A percentile compares a stretch with the other conserved stretches of the same genome.
These are phyloP conservation scores for Pseudomyrmex sp. DNA, from an alignment of 1,140 invertebrate genomes.

Conservation along the genomic window DNA sequence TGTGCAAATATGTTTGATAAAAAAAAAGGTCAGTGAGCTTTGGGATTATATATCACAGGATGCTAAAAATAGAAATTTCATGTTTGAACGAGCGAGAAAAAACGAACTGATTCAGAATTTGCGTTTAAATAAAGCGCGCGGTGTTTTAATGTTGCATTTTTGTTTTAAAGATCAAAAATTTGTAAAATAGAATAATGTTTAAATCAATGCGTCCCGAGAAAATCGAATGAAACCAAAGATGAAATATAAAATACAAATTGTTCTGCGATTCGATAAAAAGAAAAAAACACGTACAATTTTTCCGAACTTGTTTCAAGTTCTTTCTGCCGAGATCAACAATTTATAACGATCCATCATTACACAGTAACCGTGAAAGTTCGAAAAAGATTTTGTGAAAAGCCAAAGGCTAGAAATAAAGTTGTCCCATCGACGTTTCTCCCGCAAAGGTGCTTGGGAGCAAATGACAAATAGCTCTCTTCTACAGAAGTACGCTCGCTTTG, in stretches of 20 bases:
- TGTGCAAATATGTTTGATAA: conserved; percentile 27
- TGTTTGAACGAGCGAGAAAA: background rate
- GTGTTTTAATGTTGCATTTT: background rate
- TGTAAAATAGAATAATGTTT: background rate
- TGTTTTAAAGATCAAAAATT: background rate
- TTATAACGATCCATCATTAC: background rate
- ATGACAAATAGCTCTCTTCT: background rate
- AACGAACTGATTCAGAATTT: background rate
- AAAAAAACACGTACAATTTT: background rate
- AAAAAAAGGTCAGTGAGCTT: background rate
- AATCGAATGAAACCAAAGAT: background rate
- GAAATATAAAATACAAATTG: background rate
- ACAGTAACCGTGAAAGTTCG: background rate
- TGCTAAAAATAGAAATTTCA: conserved; percentile 16
- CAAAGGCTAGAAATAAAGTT: conserved; percentile 2
- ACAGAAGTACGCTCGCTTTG: background rate
- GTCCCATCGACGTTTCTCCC: background rate
- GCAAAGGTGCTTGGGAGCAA: background rate
- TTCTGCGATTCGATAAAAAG: background rate
- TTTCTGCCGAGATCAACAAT: background rate
- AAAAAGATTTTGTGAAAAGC: background rate
- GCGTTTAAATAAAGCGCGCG: background rate
- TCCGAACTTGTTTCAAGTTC: background rate
- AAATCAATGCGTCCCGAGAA: too few relatives aligned
- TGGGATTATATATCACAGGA: background rate